A percentile compares a stretch with the other conserved stretches of the same genome.
These are phyloP conservation scores for Zosterops borbonicus DNA, from an alignment of 2,113 vertebrate species.

Conservation along the genomic window DNA sequence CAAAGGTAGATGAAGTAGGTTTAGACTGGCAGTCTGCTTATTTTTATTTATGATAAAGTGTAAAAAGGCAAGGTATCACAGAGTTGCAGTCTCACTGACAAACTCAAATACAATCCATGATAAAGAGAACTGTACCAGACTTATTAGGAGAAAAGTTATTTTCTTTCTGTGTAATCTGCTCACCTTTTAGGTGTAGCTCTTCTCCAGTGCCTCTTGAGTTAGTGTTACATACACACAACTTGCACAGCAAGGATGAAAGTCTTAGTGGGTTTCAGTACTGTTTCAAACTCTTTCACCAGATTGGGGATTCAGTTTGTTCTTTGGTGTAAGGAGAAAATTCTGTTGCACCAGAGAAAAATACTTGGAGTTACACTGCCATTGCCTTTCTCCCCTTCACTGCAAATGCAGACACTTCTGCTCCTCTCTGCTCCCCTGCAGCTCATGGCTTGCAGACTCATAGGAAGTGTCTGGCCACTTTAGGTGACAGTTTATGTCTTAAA, in stretches of 20 bases:
- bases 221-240: not conserved
- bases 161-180: not conserved
- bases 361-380: not conserved
- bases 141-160: not conserved
- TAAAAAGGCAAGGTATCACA: not conserved
- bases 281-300: not conserved
- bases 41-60: not conserved
- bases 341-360: not conserved
- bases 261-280: not conserved
- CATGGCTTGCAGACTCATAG: not conserved
- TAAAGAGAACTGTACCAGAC: not conserved
- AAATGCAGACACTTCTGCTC: not conserved
- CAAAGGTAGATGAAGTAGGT: not conserved
- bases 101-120: not conserved
- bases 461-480: not conserved
- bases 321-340: not conserved
- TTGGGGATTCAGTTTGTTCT: not conserved
- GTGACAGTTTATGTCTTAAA: not conserved
- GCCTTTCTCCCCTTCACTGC: not conserved
- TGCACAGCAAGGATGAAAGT: not conserved
- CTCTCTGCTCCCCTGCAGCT: not conserved
- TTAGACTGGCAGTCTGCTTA: not conserved
- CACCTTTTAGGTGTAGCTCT: not conserved
- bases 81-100: not conserved
- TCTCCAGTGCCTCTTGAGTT: not conserved